These are phyloP conservation scores for Peucedramus taeniatus DNA, from an alignment of 2,113 vertebrate genomes.

Conservation along the genomic window DNA sequence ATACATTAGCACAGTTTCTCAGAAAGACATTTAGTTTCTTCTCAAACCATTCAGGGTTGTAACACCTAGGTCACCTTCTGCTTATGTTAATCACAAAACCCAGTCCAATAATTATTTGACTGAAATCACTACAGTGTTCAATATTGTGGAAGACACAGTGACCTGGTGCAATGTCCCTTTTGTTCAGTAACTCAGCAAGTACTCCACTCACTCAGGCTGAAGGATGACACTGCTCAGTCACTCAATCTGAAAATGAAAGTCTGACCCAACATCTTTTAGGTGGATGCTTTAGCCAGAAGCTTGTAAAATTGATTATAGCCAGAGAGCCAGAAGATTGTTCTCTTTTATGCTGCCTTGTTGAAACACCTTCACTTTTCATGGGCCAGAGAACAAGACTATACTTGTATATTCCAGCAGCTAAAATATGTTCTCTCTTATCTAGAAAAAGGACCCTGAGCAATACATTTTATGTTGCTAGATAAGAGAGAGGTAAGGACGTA, in stretches of 20 bases:
- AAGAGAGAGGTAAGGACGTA: background rate
- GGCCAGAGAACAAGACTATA: background rate
- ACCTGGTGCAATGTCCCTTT: rapidly evolving
- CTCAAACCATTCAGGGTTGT: background rate
- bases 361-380: background rate
- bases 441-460: background rate
- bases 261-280: background rate
- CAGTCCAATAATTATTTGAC: background rate
- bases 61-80: background rate
- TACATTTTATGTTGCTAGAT: background rate
- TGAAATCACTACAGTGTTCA: background rate
- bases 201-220: background rate
- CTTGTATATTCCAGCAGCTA: background rate
- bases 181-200: background rate
- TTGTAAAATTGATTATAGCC: background rate
- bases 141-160: background rate
- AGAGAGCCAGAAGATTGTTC: background rate
- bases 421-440: background rate
- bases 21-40: background rate
- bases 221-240: background rate
- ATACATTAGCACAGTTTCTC: background rate
- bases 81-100: background rate
- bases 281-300: background rate
- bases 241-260: background rate
- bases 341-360: background rate